These are phyloP conservation scores for Isoperla grammatica DNA, from an alignment of 2,888 invertebrate species.

Conservation along the genomic window DNA sequence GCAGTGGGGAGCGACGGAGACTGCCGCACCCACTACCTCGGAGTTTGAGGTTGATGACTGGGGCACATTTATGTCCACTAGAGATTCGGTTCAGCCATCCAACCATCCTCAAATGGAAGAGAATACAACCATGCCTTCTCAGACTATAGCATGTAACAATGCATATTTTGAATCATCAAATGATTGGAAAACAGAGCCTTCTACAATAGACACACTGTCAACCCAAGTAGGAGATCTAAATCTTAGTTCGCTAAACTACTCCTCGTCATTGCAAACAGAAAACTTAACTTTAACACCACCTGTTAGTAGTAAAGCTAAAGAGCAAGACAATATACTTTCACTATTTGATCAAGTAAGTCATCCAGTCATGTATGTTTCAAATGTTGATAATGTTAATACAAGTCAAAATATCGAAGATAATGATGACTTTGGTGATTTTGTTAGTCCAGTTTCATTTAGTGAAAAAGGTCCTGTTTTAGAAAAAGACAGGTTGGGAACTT, in stretches of 20 bases:
- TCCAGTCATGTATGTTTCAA: constrained; percentile 3
- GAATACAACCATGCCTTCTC: neutral
- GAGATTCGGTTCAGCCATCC: neutral
- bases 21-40: neutral
- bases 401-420: constrained; percentile 16
- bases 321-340: too few species aligned
- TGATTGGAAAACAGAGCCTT: too few species aligned
- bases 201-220: too few species aligned
- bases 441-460: constrained; percentile 23
- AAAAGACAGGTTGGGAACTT: neutral
- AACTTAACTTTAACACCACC: too few species aligned
- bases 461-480: too few species aligned
- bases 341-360: neutral
- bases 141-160: neutral
- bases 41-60: constrained; percentile 24
- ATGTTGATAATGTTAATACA: too few species aligned
- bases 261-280: too few species aligned
- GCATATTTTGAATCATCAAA: too few species aligned
- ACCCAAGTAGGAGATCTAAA: too few species aligned
- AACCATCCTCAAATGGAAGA: too few species aligned
- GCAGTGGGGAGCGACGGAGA: neutral
- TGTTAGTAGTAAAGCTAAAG: too few species aligned
- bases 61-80: constrained; percentile 19
- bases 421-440: constrained; percentile 34
- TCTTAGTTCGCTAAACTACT: too few species aligned